Percentiles rank a stretch among this genome's conserved stretches.
These are phyloP conservation scores for Semaprochilodus insignis DNA, from an alignment of 2,797 vertebrate species.

Conservation along the genomic window DNA sequence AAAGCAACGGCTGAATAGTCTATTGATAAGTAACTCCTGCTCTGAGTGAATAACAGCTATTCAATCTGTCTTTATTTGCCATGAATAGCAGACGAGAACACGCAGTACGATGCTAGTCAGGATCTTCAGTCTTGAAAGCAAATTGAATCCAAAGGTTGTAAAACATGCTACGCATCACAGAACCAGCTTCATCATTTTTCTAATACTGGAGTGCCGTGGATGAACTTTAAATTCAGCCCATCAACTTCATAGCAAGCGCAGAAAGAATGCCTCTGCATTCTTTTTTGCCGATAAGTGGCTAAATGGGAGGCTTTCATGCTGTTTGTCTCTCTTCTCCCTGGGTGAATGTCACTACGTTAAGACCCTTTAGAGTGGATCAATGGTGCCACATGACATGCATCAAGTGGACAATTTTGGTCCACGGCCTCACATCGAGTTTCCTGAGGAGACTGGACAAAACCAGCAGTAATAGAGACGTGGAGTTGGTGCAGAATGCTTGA, in stretches of 20 bases:
- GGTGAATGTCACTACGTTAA: slow-evolving; percentile 73
- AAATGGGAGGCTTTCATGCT: slow-evolving; percentile 71
- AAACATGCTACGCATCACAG: slow-evolving; percentile 18
- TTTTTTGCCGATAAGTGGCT: slow-evolving; percentile 72
- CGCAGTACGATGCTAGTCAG: background rate
- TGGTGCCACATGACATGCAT: slow-evolving; percentile 76
- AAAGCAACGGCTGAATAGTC: background rate
- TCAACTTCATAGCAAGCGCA: slow-evolving; percentile 62
- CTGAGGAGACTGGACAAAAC: slow-evolving; percentile 49
- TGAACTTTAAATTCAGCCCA: slow-evolving; percentile 38
- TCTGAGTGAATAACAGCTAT: background rate
- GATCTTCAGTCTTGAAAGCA: slow-evolving; percentile 13
- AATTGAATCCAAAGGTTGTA: slow-evolving; percentile 32
- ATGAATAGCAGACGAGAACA: background rate
- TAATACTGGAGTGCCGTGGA: slow-evolving; percentile 32
- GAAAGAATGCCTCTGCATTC: slow-evolving; percentile 70
- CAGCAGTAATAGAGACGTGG: slow-evolving; percentile 28
- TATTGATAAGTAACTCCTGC: background rate
- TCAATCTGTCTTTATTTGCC: background rate
- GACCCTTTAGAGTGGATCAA: slow-evolving; percentile 76
- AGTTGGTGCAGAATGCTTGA: slow-evolving; percentile 27
- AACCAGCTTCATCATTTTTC: slow-evolving; percentile 9
- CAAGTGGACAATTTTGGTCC: slow-evolving; percentile 76
- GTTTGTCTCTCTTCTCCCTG: slow-evolving; percentile 67
- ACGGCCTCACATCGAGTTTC: slow-evolving; percentile 59